phyloP scores from a whole-genome alignment of 2,888 invertebrate genomes.

The Ennomos quercinarius region DNA sequence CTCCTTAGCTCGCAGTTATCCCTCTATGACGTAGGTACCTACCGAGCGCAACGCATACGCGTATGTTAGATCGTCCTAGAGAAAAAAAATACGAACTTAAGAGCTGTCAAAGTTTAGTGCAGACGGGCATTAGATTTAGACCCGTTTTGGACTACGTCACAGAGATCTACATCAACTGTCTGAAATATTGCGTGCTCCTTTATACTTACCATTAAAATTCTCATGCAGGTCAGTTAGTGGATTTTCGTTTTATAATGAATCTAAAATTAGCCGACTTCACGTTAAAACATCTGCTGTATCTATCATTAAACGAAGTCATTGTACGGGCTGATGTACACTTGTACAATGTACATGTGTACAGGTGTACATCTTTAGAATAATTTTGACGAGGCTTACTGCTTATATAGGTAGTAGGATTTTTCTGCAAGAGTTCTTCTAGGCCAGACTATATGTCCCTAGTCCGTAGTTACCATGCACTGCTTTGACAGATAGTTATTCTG shows the following conservation, averaged over 20 bases:
- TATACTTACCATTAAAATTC: constrained; percentile 18
- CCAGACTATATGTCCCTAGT: too few relatives aligned
- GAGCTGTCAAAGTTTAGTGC: too few relatives aligned
- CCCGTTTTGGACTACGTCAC: constrained; percentile 11
- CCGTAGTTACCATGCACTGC: too few relatives aligned
- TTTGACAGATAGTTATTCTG: too few relatives aligned
- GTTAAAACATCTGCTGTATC: constrained; percentile 36
- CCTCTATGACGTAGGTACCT: too few relatives aligned
- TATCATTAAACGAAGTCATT: constrained; percentile 34
- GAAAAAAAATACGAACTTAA: too few relatives aligned
- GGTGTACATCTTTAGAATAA: neutral
- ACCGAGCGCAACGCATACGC: too few relatives aligned
- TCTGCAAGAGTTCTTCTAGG: too few relatives aligned
- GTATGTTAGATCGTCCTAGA: too few relatives aligned
- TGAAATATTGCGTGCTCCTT: constrained; percentile 14
- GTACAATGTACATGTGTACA: neutral
- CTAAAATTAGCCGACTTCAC: constrained; percentile 34
- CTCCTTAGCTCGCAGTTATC: too few relatives aligned
- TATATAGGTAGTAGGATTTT: too few relatives aligned
- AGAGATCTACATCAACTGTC: constrained; percentile 6
- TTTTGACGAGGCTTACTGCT: constrained; percentile 6
- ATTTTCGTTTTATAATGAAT: constrained; percentile 21
- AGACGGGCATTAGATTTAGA: too few relatives aligned
- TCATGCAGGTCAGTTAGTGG: constrained; percentile 21
- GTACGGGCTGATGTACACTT: constrained; percentile 3